phyloP scores from a whole-genome alignment of 2,888 invertebrate genomes.

The Caenorhabditis zanzibari region DNA sequence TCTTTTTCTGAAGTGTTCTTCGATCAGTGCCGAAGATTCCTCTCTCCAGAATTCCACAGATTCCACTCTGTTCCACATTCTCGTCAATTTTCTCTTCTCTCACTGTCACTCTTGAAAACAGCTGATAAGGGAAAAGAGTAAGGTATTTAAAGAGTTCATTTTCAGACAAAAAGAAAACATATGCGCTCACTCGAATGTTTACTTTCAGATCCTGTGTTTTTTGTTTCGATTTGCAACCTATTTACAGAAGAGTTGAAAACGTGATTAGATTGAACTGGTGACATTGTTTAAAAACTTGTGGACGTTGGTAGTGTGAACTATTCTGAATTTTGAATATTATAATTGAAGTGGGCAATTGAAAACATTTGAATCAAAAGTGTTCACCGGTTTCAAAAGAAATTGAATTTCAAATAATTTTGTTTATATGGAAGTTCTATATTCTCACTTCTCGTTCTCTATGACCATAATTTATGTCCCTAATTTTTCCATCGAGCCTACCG shows the following conservation, averaged over 20 bases:
- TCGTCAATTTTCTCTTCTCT: conserved; percentile 31
- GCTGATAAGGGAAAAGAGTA: conserved; percentile 16
- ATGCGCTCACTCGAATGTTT: background rate
- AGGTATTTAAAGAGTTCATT: conserved; percentile 34
- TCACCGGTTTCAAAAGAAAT: too few species aligned
- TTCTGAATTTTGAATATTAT: background rate
- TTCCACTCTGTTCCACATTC: conserved; percentile 40
- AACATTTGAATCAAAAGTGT: too few species aligned
- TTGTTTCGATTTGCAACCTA: background rate
- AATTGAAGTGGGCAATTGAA: too few species aligned
- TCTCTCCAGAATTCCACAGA: background rate
- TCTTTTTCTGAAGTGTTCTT: background rate
- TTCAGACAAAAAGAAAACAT: background rate
- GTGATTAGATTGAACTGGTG: background rate
- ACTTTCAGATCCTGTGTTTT: conserved; percentile 5
- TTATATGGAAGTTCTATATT: too few species aligned
- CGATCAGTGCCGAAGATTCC: conserved; percentile 19
- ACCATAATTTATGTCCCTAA: too few species aligned
- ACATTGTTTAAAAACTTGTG: too few species aligned
- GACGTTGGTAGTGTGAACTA: background rate
- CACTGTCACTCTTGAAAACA: conserved; percentile 18
- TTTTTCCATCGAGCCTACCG: too few species aligned
- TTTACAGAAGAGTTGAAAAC: background rate
- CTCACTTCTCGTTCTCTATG: too few species aligned
- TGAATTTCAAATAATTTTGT: too few species aligned